Conservation (phyloP, 2,888 invertebrate genomes). For the Drosophila meridiana region DNA sequence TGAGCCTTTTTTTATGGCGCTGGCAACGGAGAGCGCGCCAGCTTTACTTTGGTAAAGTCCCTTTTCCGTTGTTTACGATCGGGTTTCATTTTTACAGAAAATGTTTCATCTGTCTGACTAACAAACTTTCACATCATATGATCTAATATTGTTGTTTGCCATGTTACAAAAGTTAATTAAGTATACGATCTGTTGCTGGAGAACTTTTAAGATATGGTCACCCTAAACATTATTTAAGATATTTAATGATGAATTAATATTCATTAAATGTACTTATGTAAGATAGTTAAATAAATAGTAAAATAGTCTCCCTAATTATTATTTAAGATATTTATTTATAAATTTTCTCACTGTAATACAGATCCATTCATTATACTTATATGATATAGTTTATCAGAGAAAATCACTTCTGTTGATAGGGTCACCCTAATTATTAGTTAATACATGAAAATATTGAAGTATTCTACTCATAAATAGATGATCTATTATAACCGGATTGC, state of each 20-base stretch:
- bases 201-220: background rate
- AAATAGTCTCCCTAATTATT: no score
- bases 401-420: background rate
- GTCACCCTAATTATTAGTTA: no score
- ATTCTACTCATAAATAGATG: no score
- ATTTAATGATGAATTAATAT: background rate
- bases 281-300: no score
- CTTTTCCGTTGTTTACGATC: slow-evolving; percentile 19
- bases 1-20: slow-evolving; percentile 46
- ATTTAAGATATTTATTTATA: no score
- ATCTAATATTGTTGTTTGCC: background rate
- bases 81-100: background rate
- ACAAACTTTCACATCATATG: background rate
- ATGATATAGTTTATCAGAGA: no score
- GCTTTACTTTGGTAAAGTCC: background rate
- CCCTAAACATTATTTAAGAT: background rate
- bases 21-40: background rate
- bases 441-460: no score
- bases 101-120: background rate
- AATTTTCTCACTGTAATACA: no score
- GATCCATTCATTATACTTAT: no score
- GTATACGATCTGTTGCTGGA: background rate
- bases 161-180: background rate
- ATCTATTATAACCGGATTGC: background rate
- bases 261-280: no score